A percentile compares a stretch with the other conserved stretches of the same genome.
Evolutionary conservation across 2,888 invertebrate genomes (phyloP).

Genomic region (Drosophila infuscata): DNA sequence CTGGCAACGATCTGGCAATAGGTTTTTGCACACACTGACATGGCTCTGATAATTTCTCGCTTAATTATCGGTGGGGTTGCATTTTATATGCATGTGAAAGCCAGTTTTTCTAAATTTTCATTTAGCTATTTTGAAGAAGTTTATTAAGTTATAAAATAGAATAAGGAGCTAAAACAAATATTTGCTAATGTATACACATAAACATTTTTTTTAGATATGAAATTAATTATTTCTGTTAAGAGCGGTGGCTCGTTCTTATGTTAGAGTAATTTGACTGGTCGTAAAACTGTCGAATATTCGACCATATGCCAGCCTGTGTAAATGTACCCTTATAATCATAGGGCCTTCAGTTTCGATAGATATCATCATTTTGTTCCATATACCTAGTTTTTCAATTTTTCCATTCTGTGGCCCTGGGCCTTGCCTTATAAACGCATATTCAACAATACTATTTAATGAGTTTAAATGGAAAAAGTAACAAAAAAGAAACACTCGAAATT

Average conservation of each 20-base stretch:
- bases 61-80: background rate
- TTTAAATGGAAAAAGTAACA: background rate
- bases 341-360: background rate
- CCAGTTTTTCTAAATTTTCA: background rate
- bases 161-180: background rate
- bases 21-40: background rate
- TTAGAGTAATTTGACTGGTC: background rate
- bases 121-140: background rate
- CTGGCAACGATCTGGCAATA: background rate
- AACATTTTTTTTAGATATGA: too few species aligned
- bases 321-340: background rate
- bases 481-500: background rate
- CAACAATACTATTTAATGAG: background rate
- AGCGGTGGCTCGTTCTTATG: background rate
- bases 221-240: background rate
- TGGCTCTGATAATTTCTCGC: background rate
- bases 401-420: background rate
- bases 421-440: background rate
- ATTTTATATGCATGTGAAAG: background rate
- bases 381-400: background rate
- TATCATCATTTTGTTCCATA: background rate
- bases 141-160: background rate
- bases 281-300: background rate
- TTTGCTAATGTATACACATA: background rate
- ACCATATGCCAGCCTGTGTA: background rate